Base-by-base conservation (phyloP, 2,113 vertebrate genomes). In the Murina feae region DNA sequence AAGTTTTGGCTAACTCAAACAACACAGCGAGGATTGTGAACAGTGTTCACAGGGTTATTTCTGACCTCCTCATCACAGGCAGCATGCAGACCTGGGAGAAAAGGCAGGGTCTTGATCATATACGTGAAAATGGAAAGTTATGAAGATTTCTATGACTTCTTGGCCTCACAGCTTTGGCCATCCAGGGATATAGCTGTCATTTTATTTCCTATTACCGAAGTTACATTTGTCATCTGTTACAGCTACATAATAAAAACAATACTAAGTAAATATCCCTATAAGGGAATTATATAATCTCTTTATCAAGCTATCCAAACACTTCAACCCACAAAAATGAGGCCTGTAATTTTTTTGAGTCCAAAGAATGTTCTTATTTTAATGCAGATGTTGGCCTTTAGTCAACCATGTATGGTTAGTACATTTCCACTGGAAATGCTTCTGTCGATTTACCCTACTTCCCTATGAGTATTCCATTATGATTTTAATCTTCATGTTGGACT, bases 251-350 rank as follows among this genome's bases (percentile, higher is more conserved):
- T 86, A 93, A 97, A 95, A 97, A 96, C 82, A 95, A 91, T 37
- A 39, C 74, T 76, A 85, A 88, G 58, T 96, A 95, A 94, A 96
- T 80, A 95, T 55, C 92, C 95, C 85, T 94, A 96, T 95, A 95
- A 95, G 90, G 93, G 49, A 93, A 97, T 93, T 94, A 90, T 90
- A 92, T 86, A 89, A 96, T 95, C 97, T 96, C 86, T 18, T 96
- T 96, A 96, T 95, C 95, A 89, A 60, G 89, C 72, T 89, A 86
- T 93, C 95, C 95, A 97, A 97, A 97, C 93, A 96, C 74, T 90
- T 88, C 69, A 81, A 93, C 88, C 96, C 96, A 97, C 97, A 97
- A 96, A 97, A 96, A 97, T 94, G 94, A 96, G 47, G 95, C 86
- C 94, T 94, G 86, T 83, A 93, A 96, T 88, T 95, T 96, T 96